phyloP scores from a whole-genome alignment of 2,888 invertebrate genomes.

The Drosophila affinis region DNA sequence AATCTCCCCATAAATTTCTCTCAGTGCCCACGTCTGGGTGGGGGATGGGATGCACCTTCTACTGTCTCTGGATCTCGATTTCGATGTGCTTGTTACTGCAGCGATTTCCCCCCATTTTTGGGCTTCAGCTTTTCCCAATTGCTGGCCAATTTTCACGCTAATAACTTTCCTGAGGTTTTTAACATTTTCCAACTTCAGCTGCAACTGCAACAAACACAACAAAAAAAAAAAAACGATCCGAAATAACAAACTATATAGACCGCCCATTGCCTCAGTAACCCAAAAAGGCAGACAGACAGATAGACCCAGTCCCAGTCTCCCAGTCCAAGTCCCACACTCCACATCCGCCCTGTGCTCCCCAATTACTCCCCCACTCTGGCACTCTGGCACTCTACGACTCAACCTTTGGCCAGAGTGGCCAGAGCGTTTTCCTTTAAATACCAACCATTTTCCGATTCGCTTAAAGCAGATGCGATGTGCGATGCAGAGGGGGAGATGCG shows the following conservation, averaged over 20 bases:
- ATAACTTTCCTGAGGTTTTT: conserved; percentile 60
- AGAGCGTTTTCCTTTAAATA: conserved; percentile 65
- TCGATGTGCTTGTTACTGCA: conserved; percentile 8
- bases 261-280: conserved; percentile 58
- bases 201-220: not conserved
- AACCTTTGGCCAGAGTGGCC: conserved; percentile 44
- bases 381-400: conserved; percentile 23
- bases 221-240: conserved; percentile 16
- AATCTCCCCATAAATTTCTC: not conserved
- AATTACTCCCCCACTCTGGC: conserved; percentile 37
- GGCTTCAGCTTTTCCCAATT: conserved; percentile 29
- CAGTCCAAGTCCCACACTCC: not conserved
- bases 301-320: not conserved
- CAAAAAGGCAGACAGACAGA: conserved; percentile 33
- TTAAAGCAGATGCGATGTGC: conserved; percentile 12
- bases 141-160: conserved; percentile 56
- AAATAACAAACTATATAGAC: conserved; percentile 6
- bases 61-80: not conserved
- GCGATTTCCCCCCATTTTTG: conserved; percentile 35
- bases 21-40: not conserved
- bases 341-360: conserved; percentile 13
- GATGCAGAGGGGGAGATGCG: not conserved
- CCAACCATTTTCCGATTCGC: conserved; percentile 44
- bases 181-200: conserved; percentile 57
- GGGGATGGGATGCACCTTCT: conserved; percentile 2